Evolutionary conservation across 2,888 invertebrate species (phyloP).

Genomic region (Subacronicta megacephala): DNA sequence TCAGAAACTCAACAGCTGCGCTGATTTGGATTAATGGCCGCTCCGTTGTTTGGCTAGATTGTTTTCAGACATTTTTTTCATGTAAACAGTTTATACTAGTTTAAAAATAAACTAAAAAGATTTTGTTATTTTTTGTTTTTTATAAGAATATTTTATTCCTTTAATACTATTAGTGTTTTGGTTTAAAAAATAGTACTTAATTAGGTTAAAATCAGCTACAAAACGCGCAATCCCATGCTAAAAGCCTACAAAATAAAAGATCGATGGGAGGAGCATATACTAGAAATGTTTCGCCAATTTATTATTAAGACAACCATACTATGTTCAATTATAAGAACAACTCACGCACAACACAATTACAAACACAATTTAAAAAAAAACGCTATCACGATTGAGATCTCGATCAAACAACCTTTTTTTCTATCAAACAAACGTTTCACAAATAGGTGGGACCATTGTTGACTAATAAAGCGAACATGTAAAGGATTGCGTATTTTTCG

Average conservation of each 20-base stretch:
- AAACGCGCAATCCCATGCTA: too few species aligned
- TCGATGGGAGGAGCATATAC: too few species aligned
- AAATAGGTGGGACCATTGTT: conserved; percentile 47
- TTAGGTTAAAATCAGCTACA: too few species aligned
- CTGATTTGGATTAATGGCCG: conserved; percentile 51
- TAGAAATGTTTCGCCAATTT: too few species aligned
- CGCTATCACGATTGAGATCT: conserved; percentile 8
- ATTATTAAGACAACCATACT: too few species aligned
- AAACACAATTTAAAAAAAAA: conserved; percentile 9
- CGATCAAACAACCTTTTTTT: conserved; percentile 26
- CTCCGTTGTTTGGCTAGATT: conserved; percentile 29
- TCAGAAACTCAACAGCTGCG: conserved; percentile 20
- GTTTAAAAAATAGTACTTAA: too few species aligned
- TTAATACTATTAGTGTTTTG: too few species aligned
- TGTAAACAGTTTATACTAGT: too few species aligned
- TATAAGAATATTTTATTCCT: too few species aligned
- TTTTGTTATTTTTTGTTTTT: too few species aligned
- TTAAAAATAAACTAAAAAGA: not conserved
- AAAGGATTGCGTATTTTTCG: conserved; percentile 66
- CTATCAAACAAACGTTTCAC: conserved; percentile 19
- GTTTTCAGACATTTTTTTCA: conserved; percentile 25
- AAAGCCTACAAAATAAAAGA: too few species aligned
- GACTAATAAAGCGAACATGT: conserved; percentile 50
- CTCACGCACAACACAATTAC: not conserved
- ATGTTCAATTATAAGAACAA: not conserved